Base-by-base conservation (phyloP, 2,797 vertebrate genomes). In the Mus spretus region DNA sequence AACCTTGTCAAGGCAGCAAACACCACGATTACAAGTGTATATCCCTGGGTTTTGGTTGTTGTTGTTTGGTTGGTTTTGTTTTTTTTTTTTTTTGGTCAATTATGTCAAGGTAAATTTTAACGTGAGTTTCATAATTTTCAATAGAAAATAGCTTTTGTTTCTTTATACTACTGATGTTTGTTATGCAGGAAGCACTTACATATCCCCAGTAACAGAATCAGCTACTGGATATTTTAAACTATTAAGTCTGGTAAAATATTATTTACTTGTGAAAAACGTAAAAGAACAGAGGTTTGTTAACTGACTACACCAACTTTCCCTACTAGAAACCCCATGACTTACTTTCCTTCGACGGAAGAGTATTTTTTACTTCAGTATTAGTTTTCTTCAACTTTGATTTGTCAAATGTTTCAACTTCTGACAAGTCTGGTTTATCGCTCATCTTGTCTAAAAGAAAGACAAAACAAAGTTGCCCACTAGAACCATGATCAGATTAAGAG, bases 341-440 rank as follows among this genome's bases (percentile, higher is more conserved):
- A 99, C 99, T 98, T 98, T 99, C 99, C 97, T 99, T 98, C 22
- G 99, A 99, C 12, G 99, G 98, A 63, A 99, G 98, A 2, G 98
- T 98, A 89, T 99, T 99, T 97, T 99, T 99, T 98, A 99, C 99
- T 92, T 99, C 87, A 5, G 98, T 99, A 78, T 98, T 98, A 0
- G 98, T 99, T 95, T 99, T 99, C 94, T 99, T 99, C 96, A 99
- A 98, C 94, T 98, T 99, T 89, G 97, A 98, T 91, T 98, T 99
- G 97, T 99, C 98, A 97, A 99, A 99, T 67, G 98, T 98, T 93
- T 98, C 98, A 81, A 99, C 98, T 97, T 99, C 98, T 0, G 98
- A 99, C 22, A 99, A 97, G n/a, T 99, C 98, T n/a, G 98, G 98
- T 40, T 99, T 99, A 97, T 99, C 98, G 79, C 98, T 98, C 99